Evolutionary conservation across 2,888 invertebrate species (phyloP), one percentile per base, ranked within the genome.

Genomic region (Eledona agricola): DNA sequence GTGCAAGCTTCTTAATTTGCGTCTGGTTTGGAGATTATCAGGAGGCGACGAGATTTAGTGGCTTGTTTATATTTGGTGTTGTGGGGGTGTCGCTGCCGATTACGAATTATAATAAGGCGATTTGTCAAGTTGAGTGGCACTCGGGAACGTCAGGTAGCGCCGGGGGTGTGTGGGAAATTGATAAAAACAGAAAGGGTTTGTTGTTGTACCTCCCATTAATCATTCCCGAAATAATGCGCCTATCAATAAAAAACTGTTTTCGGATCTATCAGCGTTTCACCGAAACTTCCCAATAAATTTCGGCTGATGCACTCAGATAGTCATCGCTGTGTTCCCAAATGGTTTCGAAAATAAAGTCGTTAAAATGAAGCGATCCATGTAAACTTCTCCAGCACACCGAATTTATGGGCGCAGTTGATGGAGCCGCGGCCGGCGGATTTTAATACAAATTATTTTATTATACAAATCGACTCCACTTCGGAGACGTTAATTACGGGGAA

Each of bases 21-120:
- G 67, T 68, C 67, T 68, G 66, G 64, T 60, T 57, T 45, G 46
- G 52, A 63, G 63, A 67, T 70, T 67, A 69, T 66, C 64, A 61
- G 57, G 57, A 55, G 49, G 51, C 59, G 58, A 50, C 53, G 64
- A 66, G 65, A 69, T 69, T 66, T 66, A 66, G 52, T 64, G 62
- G 63, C 62, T 59, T 71, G 69, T 71, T 71, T 70, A 71, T 69
- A 67, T 69, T 69, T 69, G 66, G 66, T 59, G 57, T 58, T 60
- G 57, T 59, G 60, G 59, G 56, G 56, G 50, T 54, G 55, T 59
- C 38, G 38, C 56, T 55, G 59, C 65, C 65, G 69, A 72, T 73
- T 72, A 73, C 69, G 72, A 73, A 71, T 72, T 72, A 72, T 72
- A 73, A 73, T 73, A 70, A 71, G 69, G 66, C 72, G 71, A 72